Conservation (phyloP, 2,113 vertebrate genomes). For the Parus major region DNA sequence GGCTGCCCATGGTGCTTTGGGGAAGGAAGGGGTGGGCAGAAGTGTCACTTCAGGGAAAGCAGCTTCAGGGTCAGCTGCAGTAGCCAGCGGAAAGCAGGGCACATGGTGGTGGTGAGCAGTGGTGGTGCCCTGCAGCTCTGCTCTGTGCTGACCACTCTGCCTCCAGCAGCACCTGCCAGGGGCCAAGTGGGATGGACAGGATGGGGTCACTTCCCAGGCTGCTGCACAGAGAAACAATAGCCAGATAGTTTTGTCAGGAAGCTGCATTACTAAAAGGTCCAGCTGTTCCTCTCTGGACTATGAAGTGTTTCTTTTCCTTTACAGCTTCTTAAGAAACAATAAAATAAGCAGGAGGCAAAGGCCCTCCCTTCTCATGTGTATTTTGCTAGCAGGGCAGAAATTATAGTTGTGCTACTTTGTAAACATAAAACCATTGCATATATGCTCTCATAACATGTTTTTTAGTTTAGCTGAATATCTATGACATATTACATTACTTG, state of each 20-base stretch:
- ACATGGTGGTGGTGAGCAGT: rapidly evolving
- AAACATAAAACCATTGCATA: background rate
- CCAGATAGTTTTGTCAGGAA: background rate
- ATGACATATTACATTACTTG: background rate
- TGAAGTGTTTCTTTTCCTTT: background rate
- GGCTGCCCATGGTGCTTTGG: background rate
- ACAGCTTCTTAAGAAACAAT: background rate
- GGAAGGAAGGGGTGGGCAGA: background rate
- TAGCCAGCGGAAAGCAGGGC: background rate
- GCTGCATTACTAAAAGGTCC: background rate
- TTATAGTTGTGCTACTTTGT: background rate
- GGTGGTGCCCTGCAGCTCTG: background rate
- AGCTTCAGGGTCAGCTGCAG: background rate
- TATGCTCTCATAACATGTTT: background rate
- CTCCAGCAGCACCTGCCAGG: background rate
- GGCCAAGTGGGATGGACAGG: background rate
- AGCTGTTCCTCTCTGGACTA: background rate
- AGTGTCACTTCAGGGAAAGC: background rate
- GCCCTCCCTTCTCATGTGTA: background rate
- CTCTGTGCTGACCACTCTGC: background rate
- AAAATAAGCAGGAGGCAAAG: background rate
- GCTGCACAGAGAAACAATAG: background rate
- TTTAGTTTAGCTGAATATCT: background rate
- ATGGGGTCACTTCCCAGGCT: background rate
- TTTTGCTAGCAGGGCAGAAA: background rate